Conservation (phyloP, 2,113 vertebrate genomes). For the Oenanthe oenanthe region DNA sequence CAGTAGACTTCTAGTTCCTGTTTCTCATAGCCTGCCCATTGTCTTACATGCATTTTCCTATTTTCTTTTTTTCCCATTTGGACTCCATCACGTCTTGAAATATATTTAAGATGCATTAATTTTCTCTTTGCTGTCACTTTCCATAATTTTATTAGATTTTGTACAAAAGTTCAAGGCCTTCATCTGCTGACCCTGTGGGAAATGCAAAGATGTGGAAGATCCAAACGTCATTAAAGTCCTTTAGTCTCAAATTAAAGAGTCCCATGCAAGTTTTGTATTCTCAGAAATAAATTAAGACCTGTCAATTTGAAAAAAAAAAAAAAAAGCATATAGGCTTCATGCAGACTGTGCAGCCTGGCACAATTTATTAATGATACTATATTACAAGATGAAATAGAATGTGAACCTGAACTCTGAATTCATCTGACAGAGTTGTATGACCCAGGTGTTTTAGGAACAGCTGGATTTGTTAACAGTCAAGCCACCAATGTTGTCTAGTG, state of each 20-base stretch:
- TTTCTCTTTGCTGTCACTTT: constrained; percentile 52
- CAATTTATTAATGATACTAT: constrained; percentile 27
- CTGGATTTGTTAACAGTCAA: neutral
- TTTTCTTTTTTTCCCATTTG: constrained; percentile 17
- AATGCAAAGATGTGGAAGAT: constrained; percentile 42
- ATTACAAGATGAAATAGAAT: neutral
- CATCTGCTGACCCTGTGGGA: constrained; percentile 43
- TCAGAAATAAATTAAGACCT: constrained; percentile 57
- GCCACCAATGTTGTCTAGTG: neutral
- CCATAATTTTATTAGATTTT: constrained; percentile 60
- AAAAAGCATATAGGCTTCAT: neutral
- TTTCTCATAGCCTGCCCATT: neutral
- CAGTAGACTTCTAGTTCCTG: neutral
- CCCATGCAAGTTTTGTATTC: constrained; percentile 38
- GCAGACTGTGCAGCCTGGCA: neutral
- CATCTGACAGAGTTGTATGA: neutral
- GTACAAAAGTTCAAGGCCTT: constrained; percentile 38
- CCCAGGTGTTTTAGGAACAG: neutral
- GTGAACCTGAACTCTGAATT: neutral
- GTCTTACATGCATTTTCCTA: neutral
- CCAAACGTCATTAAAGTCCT: constrained; percentile 29
- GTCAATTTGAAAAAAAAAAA: neutral
- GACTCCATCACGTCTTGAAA: neutral
- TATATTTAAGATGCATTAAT: constrained; percentile 47
- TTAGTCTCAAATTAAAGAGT: constrained; percentile 51